These are phyloP conservation scores for Tyto alba DNA, from an alignment of 2,113 vertebrate species.

Conservation along the genomic window DNA sequence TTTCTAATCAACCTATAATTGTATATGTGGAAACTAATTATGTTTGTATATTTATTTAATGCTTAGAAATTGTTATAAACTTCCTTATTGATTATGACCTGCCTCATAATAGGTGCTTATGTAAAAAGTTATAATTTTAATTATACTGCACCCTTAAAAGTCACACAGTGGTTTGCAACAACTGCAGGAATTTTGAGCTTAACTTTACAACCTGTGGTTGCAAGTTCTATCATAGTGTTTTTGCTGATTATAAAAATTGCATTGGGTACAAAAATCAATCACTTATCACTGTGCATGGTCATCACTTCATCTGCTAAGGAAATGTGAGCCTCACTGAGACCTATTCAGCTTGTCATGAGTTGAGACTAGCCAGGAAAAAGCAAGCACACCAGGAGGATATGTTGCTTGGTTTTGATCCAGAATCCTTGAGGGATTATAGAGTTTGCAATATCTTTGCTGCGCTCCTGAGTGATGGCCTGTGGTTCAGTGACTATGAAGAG, in stretches of 20 bases:
- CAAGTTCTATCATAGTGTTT: neutral
- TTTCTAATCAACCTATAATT: neutral
- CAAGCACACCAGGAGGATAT: accelerated
- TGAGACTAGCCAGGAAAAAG: neutral
- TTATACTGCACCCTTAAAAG: neutral
- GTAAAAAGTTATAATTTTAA: neutral
- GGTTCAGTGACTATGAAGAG: neutral
- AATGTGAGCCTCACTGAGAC: neutral
- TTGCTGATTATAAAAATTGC: neutral
- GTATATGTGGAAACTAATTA: neutral
- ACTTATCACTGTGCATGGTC: no score
- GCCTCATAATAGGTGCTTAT: neutral
- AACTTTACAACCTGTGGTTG: neutral
- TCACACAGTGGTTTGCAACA: neutral
- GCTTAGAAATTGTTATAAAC: neutral
- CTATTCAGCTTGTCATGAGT: neutral
- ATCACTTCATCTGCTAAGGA: no score
- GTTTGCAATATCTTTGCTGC: neutral
- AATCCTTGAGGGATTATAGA: neutral
- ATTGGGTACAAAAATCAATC: neutral
- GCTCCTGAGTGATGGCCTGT: neutral
- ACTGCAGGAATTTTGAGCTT: neutral
- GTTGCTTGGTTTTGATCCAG: neutral
- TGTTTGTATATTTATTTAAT: neutral
- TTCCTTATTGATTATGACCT: neutral